Conservation (phyloP, 1,140 invertebrate genomes). For the Drosophila pseudoobscura region DNA sequence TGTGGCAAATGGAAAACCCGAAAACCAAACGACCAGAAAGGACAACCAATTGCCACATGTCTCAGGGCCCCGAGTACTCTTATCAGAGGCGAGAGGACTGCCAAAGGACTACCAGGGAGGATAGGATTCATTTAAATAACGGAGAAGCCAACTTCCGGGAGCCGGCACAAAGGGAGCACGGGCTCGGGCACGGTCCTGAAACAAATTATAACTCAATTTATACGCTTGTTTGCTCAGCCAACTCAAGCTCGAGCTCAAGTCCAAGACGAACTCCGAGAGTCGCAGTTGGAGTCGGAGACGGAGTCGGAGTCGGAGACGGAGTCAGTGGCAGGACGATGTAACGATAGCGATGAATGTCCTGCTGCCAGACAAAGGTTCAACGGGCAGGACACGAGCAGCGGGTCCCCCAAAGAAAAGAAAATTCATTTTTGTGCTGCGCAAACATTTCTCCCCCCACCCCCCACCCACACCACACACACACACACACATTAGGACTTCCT, state of each 20-base stretch:
- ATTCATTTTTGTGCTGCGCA: slow-evolving; percentile 64
- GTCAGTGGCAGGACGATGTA: slow-evolving; percentile 31
- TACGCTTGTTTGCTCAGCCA: slow-evolving; percentile 67
- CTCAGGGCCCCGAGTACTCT: slow-evolving; percentile 15
- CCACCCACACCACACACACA: background rate
- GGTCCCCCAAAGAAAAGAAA: slow-evolving; percentile 37
- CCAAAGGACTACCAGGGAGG: background rate
- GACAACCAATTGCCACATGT: slow-evolving; percentile 61
- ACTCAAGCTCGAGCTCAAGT: slow-evolving; percentile 39
- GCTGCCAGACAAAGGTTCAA: slow-evolving; percentile 40
- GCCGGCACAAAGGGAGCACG: slow-evolving; percentile 2
- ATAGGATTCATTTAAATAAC: slow-evolving; percentile 67
- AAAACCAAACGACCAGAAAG: slow-evolving; percentile 27
- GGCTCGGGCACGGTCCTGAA: slow-evolving; percentile 16
- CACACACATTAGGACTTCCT: slow-evolving; percentile 42
- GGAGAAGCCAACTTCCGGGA: slow-evolving; percentile 47
- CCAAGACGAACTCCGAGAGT: slow-evolving; percentile 18
- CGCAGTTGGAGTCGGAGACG: background rate
- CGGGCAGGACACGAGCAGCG: slow-evolving; percentile 25
- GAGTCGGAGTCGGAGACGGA: background rate
- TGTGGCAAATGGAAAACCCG: slow-evolving; percentile 13
- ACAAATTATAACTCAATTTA: slow-evolving; percentile 75
- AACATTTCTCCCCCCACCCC: slow-evolving; percentile 39
- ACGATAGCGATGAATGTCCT: slow-evolving; percentile 48
- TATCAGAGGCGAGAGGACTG: slow-evolving; percentile 3